These are phyloP conservation scores for Schizopygopsis malacanthus DNA, from an alignment of 2,797 vertebrate genomes.

Conservation along the genomic window DNA sequence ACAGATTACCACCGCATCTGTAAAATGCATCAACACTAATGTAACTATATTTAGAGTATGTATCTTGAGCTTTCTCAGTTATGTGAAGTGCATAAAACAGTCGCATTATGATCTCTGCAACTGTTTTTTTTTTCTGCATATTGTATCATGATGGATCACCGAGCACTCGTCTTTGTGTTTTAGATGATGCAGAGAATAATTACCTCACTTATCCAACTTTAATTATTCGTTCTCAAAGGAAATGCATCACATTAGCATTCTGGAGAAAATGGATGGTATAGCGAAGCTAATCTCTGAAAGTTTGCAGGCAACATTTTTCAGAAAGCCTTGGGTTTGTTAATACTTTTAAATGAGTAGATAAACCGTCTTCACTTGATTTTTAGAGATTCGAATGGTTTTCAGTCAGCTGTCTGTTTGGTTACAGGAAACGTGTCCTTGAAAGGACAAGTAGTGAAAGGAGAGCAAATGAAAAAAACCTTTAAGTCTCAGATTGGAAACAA, in stretches of 20 bases:
- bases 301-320: not conserved
- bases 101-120: not conserved
- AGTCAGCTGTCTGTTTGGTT: not conserved
- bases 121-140: not conserved
- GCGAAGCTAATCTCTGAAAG: slow-evolving; percentile 10
- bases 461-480: not conserved
- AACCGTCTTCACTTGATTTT: not conserved
- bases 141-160: slow-evolving; percentile 17
- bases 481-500: not conserved
- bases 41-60: not conserved
- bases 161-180: slow-evolving; percentile 10
- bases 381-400: not conserved
- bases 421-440: not conserved
- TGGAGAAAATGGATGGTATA: not conserved
- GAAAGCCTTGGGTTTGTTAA: not conserved
- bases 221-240: slow-evolving; percentile 26
- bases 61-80: not conserved
- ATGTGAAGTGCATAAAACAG: not conserved
- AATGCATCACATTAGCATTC: slow-evolving; percentile 27
- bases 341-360: not conserved
- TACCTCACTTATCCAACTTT: slow-evolving; percentile 11
- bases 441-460: not conserved
- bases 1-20: not conserved
- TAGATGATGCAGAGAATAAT: slow-evolving; percentile 28
- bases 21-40: slow-evolving; percentile 12